Evolutionary conservation across 2,888 invertebrate species (phyloP).

Genomic region (Axea sp.): DNA sequence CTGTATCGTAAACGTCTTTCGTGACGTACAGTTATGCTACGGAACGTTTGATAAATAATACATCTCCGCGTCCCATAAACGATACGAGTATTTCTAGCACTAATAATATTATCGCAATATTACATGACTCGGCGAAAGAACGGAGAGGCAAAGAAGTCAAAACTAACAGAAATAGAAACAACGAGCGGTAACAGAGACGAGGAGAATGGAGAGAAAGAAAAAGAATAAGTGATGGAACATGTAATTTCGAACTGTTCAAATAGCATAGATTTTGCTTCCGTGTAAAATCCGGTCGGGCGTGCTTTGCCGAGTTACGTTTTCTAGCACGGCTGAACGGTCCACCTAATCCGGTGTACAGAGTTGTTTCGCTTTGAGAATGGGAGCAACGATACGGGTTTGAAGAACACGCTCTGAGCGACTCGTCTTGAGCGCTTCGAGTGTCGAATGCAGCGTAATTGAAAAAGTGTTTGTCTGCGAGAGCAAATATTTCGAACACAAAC

Average conservation of each 20-base stretch:
- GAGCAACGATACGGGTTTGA: conserved; percentile 43
- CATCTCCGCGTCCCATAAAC: conserved; percentile 17
- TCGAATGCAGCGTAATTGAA: conserved; percentile 55
- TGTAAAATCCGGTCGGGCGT: conserved; percentile 58
- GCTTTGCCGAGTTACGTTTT: conserved; percentile 57
- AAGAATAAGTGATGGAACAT: conserved; percentile 43
- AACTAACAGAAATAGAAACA: conserved; percentile 6
- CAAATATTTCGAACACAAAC: conserved; percentile 26
- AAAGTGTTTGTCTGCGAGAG: conserved; percentile 34
- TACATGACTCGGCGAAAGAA: conserved; percentile 12
- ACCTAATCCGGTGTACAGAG: conserved; percentile 54
- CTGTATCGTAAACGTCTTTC: conserved; percentile 28
- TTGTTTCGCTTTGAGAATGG: conserved; percentile 59
- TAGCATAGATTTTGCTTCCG: conserved; percentile 57
- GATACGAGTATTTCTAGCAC: conserved; percentile 15
- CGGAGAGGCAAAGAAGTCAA: not conserved
- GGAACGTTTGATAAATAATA: conserved; percentile 47
- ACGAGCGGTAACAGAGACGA: not conserved
- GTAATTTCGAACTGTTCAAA: conserved; percentile 51
- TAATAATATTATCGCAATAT: conserved; percentile 36
- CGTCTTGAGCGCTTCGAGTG: conserved; percentile 39
- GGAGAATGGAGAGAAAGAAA: not conserved
- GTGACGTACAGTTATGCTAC: conserved; percentile 38
- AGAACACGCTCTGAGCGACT: conserved; percentile 47
- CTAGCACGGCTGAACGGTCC: conserved; percentile 56